These are phyloP conservation scores for Helicolenus hilgendorfi DNA, from an alignment of 2,797 vertebrate genomes.

Conservation along the genomic window DNA sequence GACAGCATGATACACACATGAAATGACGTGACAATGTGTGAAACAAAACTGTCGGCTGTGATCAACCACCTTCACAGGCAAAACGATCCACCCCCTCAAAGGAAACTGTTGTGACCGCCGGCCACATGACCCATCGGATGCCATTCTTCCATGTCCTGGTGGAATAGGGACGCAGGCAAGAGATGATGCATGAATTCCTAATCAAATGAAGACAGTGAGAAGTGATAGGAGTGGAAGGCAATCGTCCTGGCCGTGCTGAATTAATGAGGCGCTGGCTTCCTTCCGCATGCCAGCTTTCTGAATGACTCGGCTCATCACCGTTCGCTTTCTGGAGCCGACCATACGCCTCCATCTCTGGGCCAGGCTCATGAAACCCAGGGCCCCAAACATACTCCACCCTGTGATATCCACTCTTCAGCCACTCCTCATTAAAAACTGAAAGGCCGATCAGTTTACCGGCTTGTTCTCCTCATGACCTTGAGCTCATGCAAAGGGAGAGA, in stretches of 20 bases:
- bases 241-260: conserved; percentile 64
- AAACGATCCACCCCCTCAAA: conserved; percentile 36
- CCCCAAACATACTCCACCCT: background rate
- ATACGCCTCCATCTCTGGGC: background rate
- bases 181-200: conserved; percentile 80
- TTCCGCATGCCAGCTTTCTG: conserved; percentile 64
- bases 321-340: conserved; percentile 5
- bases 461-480: conserved; percentile 54
- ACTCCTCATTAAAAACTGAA: conserved; percentile 20
- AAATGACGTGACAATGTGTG: conserved; percentile 73
- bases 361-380: background rate
- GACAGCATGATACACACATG: conserved; percentile 58
- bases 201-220: conserved; percentile 78
- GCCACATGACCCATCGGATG: conserved; percentile 51
- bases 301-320: conserved; percentile 64
- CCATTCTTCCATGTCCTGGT: conserved; percentile 26
- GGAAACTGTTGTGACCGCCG: conserved; percentile 38
- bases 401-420: background rate
- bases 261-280: conserved; percentile 67
- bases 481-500: background rate
- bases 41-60: conserved; percentile 73
- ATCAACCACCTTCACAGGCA: conserved; percentile 68
- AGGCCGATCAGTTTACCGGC: background rate
- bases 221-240: conserved; percentile 69
- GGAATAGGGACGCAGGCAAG: conserved; percentile 45